Evolutionary conservation across 1,140 invertebrate genomes (phyloP).

Genomic region (Fopius arisanus): DNA sequence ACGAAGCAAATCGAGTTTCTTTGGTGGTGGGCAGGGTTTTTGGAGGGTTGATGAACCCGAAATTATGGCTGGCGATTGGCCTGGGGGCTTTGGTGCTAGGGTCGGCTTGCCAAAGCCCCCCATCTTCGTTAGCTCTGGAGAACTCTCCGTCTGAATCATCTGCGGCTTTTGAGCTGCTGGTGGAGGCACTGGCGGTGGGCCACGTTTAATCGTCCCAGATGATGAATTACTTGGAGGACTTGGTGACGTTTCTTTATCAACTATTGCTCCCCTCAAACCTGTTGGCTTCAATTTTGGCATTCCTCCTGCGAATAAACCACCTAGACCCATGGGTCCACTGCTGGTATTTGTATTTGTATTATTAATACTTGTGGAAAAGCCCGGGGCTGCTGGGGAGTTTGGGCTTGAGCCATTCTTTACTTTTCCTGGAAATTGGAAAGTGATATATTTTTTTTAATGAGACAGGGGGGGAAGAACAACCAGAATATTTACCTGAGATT

Average conservation of each 20-base stretch:
- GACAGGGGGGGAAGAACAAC: no score
- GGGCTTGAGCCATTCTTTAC: conserved; percentile 50
- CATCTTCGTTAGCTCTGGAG: conserved; percentile 26
- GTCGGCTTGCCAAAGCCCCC: conserved; percentile 65
- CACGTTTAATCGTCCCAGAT: conserved; percentile 54
- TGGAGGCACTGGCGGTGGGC: conserved; percentile 67
- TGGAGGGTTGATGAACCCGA: conserved; percentile 40
- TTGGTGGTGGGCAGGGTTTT: conserved; percentile 65
- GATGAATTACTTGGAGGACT: conserved; percentile 24
- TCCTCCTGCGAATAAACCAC: conserved; percentile 83
- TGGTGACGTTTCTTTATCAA: conserved; percentile 44
- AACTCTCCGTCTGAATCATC: conserved; percentile 31
- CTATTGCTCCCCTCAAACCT: conserved; percentile 63
- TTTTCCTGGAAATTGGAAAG: conserved; percentile 50
- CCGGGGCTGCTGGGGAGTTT: conserved; percentile 32
- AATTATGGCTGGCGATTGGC: conserved; percentile 28
- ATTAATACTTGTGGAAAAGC: conserved; percentile 41
- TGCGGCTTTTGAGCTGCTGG: conserved; percentile 65
- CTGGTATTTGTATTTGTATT: conserved; percentile 54
- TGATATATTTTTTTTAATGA: neutral
- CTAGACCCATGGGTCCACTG: conserved; percentile 68
- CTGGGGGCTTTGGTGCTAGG: conserved; percentile 66
- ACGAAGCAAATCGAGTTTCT: conserved; percentile 54
- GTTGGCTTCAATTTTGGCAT: conserved; percentile 88
- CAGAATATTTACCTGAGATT: conserved; percentile 69